Evolutionary conservation across 92 coral and sea anemone genomes (phyloP), one percentile per base, ranked within the genome.

Genomic region (Porites cylindrica): DNA sequence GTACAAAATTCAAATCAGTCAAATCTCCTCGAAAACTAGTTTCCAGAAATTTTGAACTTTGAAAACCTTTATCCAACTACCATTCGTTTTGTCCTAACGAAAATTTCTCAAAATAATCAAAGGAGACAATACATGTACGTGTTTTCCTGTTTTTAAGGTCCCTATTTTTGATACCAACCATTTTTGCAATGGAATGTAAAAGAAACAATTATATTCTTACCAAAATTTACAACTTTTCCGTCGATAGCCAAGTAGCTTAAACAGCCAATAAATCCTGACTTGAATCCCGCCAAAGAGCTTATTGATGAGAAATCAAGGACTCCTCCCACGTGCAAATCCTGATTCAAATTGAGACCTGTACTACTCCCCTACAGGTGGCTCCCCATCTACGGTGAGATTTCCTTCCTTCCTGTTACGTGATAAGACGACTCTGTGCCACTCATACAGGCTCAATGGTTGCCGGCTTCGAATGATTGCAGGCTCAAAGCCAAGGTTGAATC

Each of bases 401-500:
- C 98, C 98, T 51, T 82, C 83, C 59, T 66, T 80, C 20, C 75
- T 88, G 60, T 84, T 65, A 77, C 94, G 96, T 72, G 96, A 88
- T 53, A 95, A 82, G 24, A 90, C 72, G 17, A 95, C 93, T 6
- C 84, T 77, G 79, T 92, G 93, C 98, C 98, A 95, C 77, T 91
- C 86, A 63, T 92, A 78, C 54, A 88, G 85, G 4, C 26, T 68
- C 76, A 95, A 70, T 47, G 88, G 92, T 72, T 88, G 91, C 54
- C 70, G 62, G 88, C 96, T 95, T 67, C 98, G 90, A 63, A 95
- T 93, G 76, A 93, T 78, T 24, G 93, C 96, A 20, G 96, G 94
- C 24, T 90, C 93, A 38, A 95, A 93, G 70, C 96, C 98, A n/a
- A 92, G 93, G 82, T 91, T 93, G 72, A 95, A 95, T 77, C 89